Evolutionary conservation across 2,888 invertebrate species (phyloP).

Genomic region (Platerodrilus igneus): DNA sequence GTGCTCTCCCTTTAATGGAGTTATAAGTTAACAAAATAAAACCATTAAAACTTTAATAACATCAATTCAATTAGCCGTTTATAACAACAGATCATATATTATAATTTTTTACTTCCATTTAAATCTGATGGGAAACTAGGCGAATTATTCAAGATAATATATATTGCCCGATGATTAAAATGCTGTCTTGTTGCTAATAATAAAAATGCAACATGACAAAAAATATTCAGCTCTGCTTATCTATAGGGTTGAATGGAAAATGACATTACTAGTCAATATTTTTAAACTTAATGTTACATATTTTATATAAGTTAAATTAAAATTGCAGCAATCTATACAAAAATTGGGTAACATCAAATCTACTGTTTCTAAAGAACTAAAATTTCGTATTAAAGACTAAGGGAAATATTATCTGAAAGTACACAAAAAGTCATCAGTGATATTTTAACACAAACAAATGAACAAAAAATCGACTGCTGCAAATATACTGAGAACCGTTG

Average conservation of each 20-base stretch:
- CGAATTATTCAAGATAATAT: too few species aligned
- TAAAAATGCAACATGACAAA: too few species aligned
- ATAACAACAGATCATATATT: background rate
- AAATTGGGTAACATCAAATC: background rate
- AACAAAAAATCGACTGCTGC: constrained; percentile 12
- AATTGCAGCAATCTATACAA: constrained; percentile 18
- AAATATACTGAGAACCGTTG: constrained; percentile 29
- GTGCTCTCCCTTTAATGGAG: constrained; percentile 33
- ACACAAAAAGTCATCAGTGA: background rate
- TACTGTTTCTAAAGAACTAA: too few species aligned
- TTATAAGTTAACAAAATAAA: constrained; percentile 18
- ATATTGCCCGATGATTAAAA: too few species aligned
- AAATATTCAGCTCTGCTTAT: constrained; percentile 48
- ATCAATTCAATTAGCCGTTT: constrained; percentile 12
- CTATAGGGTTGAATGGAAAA: constrained; percentile 38
- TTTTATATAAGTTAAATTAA: constrained; percentile 32
- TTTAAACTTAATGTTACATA: constrained; percentile 36
- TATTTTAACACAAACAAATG: constrained; percentile 9
- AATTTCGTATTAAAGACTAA: background rate
- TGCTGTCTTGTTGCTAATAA: too few species aligned
- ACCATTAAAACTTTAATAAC: constrained; percentile 31
- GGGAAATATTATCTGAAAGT: background rate
- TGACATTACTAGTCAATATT: constrained; percentile 38
- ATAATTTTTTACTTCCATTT: constrained; percentile 16
- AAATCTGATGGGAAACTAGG: constrained; percentile 10